These are phyloP conservation scores for Silurus meridionalis DNA, from an alignment of 2,113 vertebrate species.

Conservation along the genomic window DNA sequence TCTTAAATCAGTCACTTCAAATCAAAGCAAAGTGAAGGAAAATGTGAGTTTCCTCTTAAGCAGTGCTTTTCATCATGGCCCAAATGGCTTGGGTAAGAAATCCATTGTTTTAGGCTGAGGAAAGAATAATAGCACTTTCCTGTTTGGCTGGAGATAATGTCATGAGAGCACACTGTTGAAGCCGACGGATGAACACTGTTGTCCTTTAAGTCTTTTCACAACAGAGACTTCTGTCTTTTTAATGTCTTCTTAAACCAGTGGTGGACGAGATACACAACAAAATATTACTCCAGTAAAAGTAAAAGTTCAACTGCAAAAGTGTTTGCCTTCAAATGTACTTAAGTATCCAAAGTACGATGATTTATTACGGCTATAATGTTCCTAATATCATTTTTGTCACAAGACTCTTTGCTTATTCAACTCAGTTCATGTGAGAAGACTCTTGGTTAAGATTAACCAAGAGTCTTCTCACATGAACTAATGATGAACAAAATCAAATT, in stretches of 20 bases:
- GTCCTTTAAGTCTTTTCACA: neutral
- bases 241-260: neutral
- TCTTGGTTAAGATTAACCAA: too few species aligned
- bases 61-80: conserved; percentile 15
- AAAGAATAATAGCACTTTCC: conserved; percentile 40
- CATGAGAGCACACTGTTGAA: conserved; percentile 28
- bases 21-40: neutral
- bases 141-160: conserved; percentile 39
- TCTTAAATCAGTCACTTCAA: neutral
- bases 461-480: too few species aligned
- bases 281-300: too few species aligned
- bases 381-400: too few species aligned
- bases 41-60: neutral
- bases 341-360: too few species aligned
- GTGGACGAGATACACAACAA: too few species aligned
- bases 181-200: neutral
- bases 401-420: too few species aligned
- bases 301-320: too few species aligned
- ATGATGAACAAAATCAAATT: too few species aligned
- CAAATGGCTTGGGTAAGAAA: conserved; percentile 26
- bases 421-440: too few species aligned
- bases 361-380: too few species aligned
- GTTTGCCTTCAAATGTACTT: too few species aligned
- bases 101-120: conserved; percentile 27
- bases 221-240: neutral